Evolutionary conservation across 1,140 invertebrate genomes (phyloP).

Genomic region (Antheraea mylitta): DNA sequence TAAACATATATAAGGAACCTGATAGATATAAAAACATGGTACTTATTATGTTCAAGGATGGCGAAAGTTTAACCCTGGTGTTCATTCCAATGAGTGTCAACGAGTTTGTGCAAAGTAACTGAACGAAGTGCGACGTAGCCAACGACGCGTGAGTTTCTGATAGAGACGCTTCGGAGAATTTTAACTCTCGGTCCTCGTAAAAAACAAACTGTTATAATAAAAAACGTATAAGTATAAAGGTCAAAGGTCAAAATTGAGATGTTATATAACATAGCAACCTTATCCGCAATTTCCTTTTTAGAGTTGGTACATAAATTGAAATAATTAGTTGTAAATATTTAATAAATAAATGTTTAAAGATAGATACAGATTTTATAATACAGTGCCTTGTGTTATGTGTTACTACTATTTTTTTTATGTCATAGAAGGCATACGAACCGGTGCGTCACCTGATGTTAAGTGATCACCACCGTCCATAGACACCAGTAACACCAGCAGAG

Average conservation of each 20-base stretch:
- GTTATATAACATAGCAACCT: too few relatives aligned
- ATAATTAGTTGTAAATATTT: too few relatives aligned
- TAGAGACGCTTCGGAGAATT: slow-evolving; percentile 25
- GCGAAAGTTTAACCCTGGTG: slow-evolving; percentile 3
- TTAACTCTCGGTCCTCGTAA: neutral
- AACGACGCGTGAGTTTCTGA: slow-evolving; percentile 49
- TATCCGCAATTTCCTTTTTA: too few relatives aligned
- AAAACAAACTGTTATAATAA: neutral
- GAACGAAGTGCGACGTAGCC: slow-evolving; percentile 37
- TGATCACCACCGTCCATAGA: too few relatives aligned
- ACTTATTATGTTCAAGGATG: neutral
- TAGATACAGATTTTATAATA: too few relatives aligned
- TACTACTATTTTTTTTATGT: too few relatives aligned
- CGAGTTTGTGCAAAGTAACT: slow-evolving; percentile 26
- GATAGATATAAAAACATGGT: neutral
- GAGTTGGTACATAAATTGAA: too few relatives aligned
- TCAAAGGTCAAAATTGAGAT: neutral
- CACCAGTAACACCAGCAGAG: too few relatives aligned
- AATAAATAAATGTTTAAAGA: too few relatives aligned
- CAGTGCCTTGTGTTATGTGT: too few relatives aligned
- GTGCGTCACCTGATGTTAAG: too few relatives aligned
- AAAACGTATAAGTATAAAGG: neutral
- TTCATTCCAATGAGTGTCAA: slow-evolving; percentile 29
- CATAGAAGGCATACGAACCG: too few relatives aligned
- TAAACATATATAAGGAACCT: neutral